Evolutionary conservation across 1,140 invertebrate genomes (phyloP).

Genomic region (Pinna nobilis): DNA sequence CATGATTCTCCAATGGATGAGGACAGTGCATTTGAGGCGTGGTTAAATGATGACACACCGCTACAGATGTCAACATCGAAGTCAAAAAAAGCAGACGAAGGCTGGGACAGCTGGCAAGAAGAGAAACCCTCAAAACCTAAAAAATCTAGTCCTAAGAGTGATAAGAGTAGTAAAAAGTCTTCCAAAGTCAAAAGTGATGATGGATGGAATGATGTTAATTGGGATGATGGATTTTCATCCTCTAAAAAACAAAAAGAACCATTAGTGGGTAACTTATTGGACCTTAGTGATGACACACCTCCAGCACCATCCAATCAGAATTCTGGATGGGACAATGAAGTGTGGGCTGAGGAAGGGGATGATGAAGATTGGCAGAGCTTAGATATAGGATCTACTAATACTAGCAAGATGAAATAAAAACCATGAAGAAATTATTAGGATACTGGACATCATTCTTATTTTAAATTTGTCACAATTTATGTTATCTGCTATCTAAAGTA

Average conservation of each 20-base stretch:
- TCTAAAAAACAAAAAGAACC: slow-evolving; percentile 64
- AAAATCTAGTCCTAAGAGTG: slow-evolving; percentile 42
- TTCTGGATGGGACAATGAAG: slow-evolving; percentile 69
- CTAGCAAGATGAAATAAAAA: no score
- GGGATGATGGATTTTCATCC: slow-evolving; percentile 58
- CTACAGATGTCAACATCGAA: slow-evolving; percentile 35
- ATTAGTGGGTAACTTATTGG: slow-evolving; percentile 66
- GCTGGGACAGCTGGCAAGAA: slow-evolving; percentile 57
- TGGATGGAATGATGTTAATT: slow-evolving; percentile 64
- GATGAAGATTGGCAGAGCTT: slow-evolving; percentile 68
- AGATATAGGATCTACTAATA: no score
- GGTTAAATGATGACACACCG: slow-evolving; percentile 21
- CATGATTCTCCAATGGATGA: slow-evolving; percentile 54
- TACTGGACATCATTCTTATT: no score
- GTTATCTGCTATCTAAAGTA: no score
- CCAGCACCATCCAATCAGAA: slow-evolving; percentile 23
- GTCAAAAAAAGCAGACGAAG: slow-evolving; percentile 48
- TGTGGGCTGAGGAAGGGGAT: slow-evolving; percentile 65
- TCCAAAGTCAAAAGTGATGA: slow-evolving; percentile 46
- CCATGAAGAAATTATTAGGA: no score
- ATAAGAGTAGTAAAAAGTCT: slow-evolving; percentile 48
- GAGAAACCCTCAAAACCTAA: slow-evolving; percentile 38
- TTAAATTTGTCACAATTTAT: no score
- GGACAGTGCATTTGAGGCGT: slow-evolving; percentile 60
- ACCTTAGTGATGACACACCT: slow-evolving; percentile 54